Conservation (phyloP, 2,113 vertebrate species). For the Neolamprologus fasciatus region DNA sequence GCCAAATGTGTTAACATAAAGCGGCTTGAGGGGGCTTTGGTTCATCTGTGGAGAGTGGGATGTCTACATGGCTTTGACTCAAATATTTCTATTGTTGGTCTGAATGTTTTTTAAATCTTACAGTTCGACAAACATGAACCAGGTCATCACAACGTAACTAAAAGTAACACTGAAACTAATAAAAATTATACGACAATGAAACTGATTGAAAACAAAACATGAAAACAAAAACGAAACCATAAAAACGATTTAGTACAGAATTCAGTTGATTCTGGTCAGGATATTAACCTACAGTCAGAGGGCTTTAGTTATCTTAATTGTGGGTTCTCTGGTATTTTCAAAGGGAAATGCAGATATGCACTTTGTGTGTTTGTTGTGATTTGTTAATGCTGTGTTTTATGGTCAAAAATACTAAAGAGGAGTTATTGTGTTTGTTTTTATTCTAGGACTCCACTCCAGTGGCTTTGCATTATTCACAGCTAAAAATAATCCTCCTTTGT, state of each 20-base stretch:
- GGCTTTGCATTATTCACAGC: background rate
- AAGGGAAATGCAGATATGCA: background rate
- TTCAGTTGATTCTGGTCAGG: background rate
- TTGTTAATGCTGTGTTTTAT: background rate
- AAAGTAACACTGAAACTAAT: background rate
- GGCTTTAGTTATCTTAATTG: background rate
- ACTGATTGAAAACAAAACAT: background rate
- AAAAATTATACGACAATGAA: background rate
- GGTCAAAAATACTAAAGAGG: background rate
- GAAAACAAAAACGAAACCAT: background rate
- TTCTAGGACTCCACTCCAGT: background rate
- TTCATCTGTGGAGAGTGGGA: background rate
- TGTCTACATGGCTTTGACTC: background rate
- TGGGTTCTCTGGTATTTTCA: background rate
- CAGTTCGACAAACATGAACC: background rate
- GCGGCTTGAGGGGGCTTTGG: background rate
- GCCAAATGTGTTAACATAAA: background rate
- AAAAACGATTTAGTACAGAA: background rate
- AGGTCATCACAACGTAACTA: background rate
- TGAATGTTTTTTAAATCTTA: background rate
- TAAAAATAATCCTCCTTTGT: background rate
- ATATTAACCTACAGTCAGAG: background rate
- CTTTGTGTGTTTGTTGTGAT: background rate
- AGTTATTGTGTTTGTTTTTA: background rate
- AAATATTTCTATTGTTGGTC: background rate